Evolutionary conservation across 2,797 vertebrate species (phyloP).

Genomic region (Babyrousa celebensis): DNA sequence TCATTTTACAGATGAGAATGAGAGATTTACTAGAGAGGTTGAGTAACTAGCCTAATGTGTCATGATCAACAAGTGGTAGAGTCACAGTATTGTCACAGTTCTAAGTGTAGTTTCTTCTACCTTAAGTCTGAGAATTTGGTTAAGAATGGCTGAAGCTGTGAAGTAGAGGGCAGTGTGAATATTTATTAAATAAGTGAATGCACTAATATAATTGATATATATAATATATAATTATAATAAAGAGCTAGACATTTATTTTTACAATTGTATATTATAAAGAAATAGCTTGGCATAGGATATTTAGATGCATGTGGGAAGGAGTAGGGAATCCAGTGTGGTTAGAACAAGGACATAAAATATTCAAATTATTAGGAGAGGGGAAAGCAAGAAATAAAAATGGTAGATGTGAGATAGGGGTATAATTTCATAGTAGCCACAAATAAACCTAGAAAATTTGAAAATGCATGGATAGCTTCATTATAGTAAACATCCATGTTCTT

Average conservation of each 20-base stretch:
- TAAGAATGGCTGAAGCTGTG: conserved; percentile 11
- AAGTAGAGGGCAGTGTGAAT: neutral
- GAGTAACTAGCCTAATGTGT: neutral
- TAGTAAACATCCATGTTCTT: neutral
- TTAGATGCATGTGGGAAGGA: neutral
- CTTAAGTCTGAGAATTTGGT: conserved; percentile 19
- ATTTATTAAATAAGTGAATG: neutral
- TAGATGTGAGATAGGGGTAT: neutral
- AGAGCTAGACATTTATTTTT: conserved; percentile 1
- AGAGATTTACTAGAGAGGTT: neutral
- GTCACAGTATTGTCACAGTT: neutral
- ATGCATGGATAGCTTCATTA: neutral
- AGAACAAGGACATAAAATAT: neutral
- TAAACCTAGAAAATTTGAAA: neutral
- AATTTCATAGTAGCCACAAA: neutral
- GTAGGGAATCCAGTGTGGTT: neutral
- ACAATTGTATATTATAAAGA: neutral
- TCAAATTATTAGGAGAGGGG: neutral
- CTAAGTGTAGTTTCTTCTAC: neutral
- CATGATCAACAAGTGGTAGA: neutral
- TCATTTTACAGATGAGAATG: neutral
- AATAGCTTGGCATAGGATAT: neutral
- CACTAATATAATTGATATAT: neutral
- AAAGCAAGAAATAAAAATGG: neutral
- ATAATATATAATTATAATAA: neutral